These are phyloP conservation scores for Hystrix cristata DNA, from an alignment of 2,113 vertebrate genomes.

Conservation along the genomic window DNA sequence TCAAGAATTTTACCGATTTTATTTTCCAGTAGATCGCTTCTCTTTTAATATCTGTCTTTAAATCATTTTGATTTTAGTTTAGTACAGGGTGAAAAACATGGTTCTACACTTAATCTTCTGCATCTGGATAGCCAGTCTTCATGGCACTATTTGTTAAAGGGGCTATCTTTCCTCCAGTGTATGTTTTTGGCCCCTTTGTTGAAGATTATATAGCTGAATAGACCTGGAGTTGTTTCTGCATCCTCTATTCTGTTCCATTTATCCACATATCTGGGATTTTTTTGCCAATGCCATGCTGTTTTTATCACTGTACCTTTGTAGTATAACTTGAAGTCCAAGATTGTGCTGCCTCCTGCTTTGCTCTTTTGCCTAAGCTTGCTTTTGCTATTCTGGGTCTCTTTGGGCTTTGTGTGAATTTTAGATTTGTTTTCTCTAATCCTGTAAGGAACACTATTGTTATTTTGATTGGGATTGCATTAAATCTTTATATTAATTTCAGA, in stretches of 20 bases:
- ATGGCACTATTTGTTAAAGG: neutral
- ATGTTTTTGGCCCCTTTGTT: neutral
- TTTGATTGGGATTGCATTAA: neutral
- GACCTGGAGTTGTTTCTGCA: neutral
- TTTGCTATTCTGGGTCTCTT: neutral
- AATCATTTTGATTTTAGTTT: neutral
- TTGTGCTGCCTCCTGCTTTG: neutral
- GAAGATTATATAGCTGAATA: neutral
- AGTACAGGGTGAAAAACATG: neutral
- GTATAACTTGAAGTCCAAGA: neutral
- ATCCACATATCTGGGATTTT: neutral
- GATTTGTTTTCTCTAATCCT: neutral
- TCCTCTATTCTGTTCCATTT: neutral
- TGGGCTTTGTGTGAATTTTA: neutral
- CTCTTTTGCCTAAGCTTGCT: neutral
- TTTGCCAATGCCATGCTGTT: neutral
- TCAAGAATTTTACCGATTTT: neutral
- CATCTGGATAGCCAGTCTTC: neutral
- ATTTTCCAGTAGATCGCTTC: neutral
- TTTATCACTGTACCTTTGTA: neutral
- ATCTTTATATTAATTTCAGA: neutral
- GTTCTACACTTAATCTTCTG: neutral
- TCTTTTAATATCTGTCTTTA: neutral
- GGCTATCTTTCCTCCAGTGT: neutral
- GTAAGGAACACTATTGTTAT: neutral